A percentile compares a stretch with the other conserved stretches of the same genome.
Conservation (phyloP, 1,140 invertebrate genomes). For the Pseudomyrmex pallidus region DNA sequence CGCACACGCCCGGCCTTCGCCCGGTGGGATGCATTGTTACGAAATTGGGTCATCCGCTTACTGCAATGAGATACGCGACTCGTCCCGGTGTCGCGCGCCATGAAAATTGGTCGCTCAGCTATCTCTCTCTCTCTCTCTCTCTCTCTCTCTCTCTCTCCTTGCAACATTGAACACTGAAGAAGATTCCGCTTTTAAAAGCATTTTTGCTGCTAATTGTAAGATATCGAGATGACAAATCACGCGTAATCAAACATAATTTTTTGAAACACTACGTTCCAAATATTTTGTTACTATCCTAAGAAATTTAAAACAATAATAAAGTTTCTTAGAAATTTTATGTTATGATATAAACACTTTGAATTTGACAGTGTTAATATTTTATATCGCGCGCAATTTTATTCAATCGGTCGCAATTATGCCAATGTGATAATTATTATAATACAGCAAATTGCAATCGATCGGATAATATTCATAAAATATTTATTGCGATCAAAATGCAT, state of each 20-base stretch:
- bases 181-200: neutral
- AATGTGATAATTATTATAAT: conserved; percentile 24
- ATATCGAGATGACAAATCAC: neutral
- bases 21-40: conserved; percentile 60
- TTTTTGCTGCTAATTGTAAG: neutral
- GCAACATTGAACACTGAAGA: neutral
- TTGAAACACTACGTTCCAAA: too few species aligned
- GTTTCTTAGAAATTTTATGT: neutral
- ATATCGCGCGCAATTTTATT: neutral
- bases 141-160: neutral
- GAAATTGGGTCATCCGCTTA: conserved; percentile 66
- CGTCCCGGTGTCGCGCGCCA: conserved; percentile 30
- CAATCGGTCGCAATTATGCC: neutral
- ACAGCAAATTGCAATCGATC: conserved; percentile 29
- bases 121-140: neutral
- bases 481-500: neutral
- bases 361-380: neutral
- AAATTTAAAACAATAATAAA: too few species aligned
- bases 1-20: conserved; percentile 8
- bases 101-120: conserved; percentile 40
- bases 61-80: conserved; percentile 62
- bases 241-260: conserved; percentile 3
- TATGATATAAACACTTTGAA: neutral
- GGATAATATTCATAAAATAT: conserved; percentile 33
- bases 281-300: too few species aligned